Conservation (phyloP, 2,113 vertebrate species). For the Otis tarda region DNA sequence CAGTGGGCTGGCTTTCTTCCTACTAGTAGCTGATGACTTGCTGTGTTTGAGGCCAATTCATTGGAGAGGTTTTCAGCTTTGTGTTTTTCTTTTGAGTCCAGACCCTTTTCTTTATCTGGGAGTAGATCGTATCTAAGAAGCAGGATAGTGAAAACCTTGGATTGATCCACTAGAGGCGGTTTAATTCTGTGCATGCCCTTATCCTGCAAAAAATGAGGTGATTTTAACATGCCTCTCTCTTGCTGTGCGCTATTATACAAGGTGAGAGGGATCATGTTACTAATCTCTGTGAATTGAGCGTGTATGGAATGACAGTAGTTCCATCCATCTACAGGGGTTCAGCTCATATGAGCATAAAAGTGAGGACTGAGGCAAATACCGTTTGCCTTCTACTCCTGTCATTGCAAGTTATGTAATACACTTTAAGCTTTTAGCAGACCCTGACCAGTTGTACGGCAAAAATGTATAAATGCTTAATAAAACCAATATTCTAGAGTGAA, state of each 20-base stretch:
- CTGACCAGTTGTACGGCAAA: not conserved
- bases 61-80: not conserved
- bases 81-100: not conserved
- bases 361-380: not conserved
- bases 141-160: not conserved
- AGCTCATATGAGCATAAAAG: not conserved
- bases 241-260: not conserved
- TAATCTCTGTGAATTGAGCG: not conserved
- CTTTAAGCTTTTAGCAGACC: not conserved
- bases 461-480: not conserved
- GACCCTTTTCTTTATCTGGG: not conserved
- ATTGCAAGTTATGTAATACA: not conserved
- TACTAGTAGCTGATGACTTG: not conserved
- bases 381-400: not conserved
- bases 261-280: not conserved
- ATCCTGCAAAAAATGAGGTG: not conserved
- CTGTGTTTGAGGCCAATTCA: not conserved
- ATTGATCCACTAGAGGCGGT: not conserved
- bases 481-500: not conserved
- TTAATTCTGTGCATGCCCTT: not conserved
- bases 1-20: not conserved
- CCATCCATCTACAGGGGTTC: not conserved
- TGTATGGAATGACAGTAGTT: not conserved
- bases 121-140: not conserved
- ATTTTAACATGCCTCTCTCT: not conserved